phyloP scores from a whole-genome alignment of 1,140 invertebrate genomes.

The Drosophila subpulchrella region DNA sequence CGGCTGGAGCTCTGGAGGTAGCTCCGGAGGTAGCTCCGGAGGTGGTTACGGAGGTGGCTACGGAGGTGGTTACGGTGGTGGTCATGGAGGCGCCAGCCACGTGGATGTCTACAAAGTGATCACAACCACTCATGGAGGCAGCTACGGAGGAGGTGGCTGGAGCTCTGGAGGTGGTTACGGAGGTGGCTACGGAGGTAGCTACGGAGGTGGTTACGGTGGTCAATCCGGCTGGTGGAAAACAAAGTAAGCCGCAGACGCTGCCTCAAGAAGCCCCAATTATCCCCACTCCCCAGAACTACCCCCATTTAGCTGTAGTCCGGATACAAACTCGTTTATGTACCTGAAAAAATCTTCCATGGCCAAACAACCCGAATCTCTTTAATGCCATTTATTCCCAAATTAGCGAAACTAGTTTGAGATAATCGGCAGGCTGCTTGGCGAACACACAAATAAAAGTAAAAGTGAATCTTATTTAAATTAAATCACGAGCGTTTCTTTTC shows the following conservation, averaged over 20 bases:
- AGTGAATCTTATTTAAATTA: slow-evolving; percentile 31
- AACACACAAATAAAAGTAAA: slow-evolving; percentile 36
- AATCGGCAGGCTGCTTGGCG: slow-evolving; percentile 20
- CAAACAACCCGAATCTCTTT: slow-evolving; percentile 4
- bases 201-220: slow-evolving; percentile 43
- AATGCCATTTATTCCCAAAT: slow-evolving; percentile 6
- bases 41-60: slow-evolving; percentile 35
- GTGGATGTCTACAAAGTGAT: slow-evolving; percentile 52
- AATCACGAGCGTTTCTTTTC: slow-evolving; percentile 2
- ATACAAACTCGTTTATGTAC: slow-evolving; percentile 57
- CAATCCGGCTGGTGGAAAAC: slow-evolving; percentile 67
- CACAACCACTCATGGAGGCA: slow-evolving; percentile 34
- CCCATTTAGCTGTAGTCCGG: slow-evolving; percentile 24
- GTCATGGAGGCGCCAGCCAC: slow-evolving; percentile 23
- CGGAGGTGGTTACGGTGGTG: slow-evolving; percentile 18
- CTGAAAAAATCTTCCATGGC: slow-evolving; percentile 27
- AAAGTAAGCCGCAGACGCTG: slow-evolving; percentile 30
- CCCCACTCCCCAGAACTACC: not conserved
- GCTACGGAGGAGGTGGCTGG: slow-evolving; percentile 19
- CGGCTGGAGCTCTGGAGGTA: slow-evolving; percentile 28
- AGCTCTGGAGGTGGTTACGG: slow-evolving; percentile 27
- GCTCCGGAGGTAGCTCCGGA: slow-evolving; percentile 22
- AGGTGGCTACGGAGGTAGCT: slow-evolving; percentile 31
- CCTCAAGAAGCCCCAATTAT: not conserved
- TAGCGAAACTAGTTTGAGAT: slow-evolving; percentile 37